Conservation (phyloP, 2,113 vertebrate species). For the Pithys albifrons region DNA sequence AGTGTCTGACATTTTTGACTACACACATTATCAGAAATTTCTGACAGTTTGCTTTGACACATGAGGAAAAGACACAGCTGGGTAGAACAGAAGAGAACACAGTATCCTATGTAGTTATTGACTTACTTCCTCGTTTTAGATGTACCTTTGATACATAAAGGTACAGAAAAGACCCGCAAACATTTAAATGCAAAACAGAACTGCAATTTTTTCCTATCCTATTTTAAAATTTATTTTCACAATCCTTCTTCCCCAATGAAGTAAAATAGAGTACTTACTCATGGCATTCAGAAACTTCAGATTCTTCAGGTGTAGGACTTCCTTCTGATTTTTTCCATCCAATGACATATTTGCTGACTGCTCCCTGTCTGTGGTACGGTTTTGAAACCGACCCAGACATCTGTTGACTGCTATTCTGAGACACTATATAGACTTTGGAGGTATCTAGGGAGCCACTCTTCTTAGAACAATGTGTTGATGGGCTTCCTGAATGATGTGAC, state of each 20-base stretch:
- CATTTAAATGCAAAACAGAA: not conserved
- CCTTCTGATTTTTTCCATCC: conserved; percentile 84
- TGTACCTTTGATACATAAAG: not conserved
- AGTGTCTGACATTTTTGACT: not conserved
- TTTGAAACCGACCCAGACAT: conserved; percentile 78
- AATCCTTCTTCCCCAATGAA: not conserved
- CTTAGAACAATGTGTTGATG: conserved; percentile 85
- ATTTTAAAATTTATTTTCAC: not conserved
- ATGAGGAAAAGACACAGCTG: not conserved
- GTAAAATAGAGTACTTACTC: conserved; percentile 73
- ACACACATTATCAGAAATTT: not conserved
- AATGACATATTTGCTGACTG: conserved; percentile 79
- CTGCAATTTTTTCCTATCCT: not conserved
- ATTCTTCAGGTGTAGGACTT: conserved; percentile 84
- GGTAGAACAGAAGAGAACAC: not conserved
- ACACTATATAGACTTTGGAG: conserved; percentile 91
- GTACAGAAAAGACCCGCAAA: rapidly evolving
- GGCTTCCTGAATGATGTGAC: conserved; percentile 91
- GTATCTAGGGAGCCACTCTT: conserved; percentile 86
- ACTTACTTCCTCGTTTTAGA: not conserved
- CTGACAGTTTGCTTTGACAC: not conserved
- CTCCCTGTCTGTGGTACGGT: conserved; percentile 80
- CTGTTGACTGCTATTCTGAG: conserved; percentile 78
- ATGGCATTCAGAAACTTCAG: conserved; percentile 85
- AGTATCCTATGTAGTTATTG: not conserved